Evolutionary conservation across 2,888 invertebrate genomes (phyloP).

Genomic region (Drosophila birchii): DNA sequence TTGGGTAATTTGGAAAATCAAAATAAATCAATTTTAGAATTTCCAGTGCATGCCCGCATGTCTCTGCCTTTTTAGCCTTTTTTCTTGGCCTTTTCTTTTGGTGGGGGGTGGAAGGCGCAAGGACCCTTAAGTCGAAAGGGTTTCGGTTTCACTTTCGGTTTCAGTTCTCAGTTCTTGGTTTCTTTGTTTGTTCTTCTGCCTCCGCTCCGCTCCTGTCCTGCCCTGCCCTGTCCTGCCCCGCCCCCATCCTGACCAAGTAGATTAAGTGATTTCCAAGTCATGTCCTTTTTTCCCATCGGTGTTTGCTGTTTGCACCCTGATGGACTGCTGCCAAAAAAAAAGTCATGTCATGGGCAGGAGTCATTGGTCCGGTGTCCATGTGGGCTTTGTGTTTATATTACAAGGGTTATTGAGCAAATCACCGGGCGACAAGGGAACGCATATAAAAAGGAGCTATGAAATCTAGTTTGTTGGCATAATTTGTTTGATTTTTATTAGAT

Average conservation of each 20-base stretch:
- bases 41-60: conserved; percentile 10
- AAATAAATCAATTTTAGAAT: background rate
- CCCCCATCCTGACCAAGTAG: conserved; percentile 61
- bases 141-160: conserved; percentile 63
- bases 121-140: conserved; percentile 63
- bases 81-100: conserved; percentile 35
- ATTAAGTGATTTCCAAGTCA: conserved; percentile 84
- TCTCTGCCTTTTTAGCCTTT: conserved; percentile 10
- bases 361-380: conserved; percentile 36
- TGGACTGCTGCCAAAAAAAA: conserved; percentile 76
- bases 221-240: conserved; percentile 42
- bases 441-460: conserved; percentile 62
- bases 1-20: no score
- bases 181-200: conserved; percentile 44
- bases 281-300: conserved; percentile 66
- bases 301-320: conserved; percentile 54
- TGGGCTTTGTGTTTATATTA: conserved; percentile 75
- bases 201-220: conserved; percentile 33
- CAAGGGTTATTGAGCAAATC: conserved; percentile 84
- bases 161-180: conserved; percentile 48
- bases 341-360: conserved; percentile 44
- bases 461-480: conserved; percentile 82
- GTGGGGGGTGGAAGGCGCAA: conserved; percentile 45
- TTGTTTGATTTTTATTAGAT: conserved; percentile 82
- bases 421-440: conserved; percentile 58